These are phyloP conservation scores for Daktulosphaira vitifoliae DNA, from an alignment of 1,140 invertebrate genomes.

Conservation along the genomic window DNA sequence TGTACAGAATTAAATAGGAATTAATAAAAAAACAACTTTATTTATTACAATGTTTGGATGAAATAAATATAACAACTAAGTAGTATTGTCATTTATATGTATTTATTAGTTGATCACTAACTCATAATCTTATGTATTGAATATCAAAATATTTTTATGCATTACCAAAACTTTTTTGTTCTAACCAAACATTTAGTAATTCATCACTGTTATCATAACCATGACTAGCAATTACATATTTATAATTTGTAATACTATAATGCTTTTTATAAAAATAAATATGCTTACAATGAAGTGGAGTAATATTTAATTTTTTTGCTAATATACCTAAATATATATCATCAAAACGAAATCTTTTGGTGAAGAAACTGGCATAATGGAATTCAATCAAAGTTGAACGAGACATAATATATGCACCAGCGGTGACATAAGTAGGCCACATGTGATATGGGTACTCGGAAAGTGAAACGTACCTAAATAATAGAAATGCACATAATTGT, in stretches of 20 bases:
- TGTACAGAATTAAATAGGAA: too few relatives aligned
- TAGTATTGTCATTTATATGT: too few relatives aligned
- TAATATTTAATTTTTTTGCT: slow-evolving; percentile 67
- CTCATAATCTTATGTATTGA: too few relatives aligned
- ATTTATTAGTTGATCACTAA: too few relatives aligned
- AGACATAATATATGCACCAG: slow-evolving; percentile 74
- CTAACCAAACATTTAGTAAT: slow-evolving; percentile 64
- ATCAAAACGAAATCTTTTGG: slow-evolving; percentile 77
- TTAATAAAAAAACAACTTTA: too few relatives aligned
- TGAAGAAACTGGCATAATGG: slow-evolving; percentile 68
- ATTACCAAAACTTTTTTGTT: slow-evolving; percentile 65
- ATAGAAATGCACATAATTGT: neutral
- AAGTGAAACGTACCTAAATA: slow-evolving; percentile 56
- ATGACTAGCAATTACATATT: slow-evolving; percentile 73
- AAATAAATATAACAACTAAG: too few relatives aligned
- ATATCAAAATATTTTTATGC: slow-evolving; percentile 50
- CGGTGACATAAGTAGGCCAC: slow-evolving; percentile 85
- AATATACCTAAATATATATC: slow-evolving; percentile 78
- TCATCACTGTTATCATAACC: slow-evolving; percentile 67
- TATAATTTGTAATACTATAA: slow-evolving; percentile 59
- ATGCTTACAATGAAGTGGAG: slow-evolving; percentile 67
- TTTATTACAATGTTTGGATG: too few relatives aligned
- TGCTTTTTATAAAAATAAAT: slow-evolving; percentile 74
- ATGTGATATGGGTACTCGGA: slow-evolving; percentile 76
- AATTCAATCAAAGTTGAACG: slow-evolving; percentile 60